Conservation (phyloP, 2,888 invertebrate species). For the Petrolisthes cinctipes region DNA sequence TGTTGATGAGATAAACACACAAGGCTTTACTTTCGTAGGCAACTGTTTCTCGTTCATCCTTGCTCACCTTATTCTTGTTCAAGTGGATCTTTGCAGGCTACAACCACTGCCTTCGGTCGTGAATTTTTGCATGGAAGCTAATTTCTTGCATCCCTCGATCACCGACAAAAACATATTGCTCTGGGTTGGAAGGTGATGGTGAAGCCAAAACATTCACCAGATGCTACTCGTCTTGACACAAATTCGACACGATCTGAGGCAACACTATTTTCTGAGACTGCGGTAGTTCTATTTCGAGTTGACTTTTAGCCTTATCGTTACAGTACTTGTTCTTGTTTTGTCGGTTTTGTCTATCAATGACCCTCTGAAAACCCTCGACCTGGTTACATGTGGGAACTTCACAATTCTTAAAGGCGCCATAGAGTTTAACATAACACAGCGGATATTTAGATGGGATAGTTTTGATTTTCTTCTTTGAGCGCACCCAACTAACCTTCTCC, state of each 20-base stretch:
- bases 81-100: too few species aligned
- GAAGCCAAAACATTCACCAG: neutral
- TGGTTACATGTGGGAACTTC: neutral
- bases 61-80: neutral
- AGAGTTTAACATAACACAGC: neutral
- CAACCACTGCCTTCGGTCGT: neutral
- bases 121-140: neutral
- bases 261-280: neutral
- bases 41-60: neutral
- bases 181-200: neutral
- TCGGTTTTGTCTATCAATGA: too few species aligned
- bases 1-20: slow-evolving; percentile 6
- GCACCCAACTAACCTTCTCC: neutral
- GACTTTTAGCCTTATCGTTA: neutral
- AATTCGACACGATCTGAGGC: neutral
- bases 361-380: neutral
- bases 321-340: neutral
- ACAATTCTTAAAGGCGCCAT: neutral
- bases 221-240: neutral
- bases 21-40: slow-evolving; percentile 1
- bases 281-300: neutral
- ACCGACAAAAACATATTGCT: neutral
- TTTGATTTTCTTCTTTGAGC: neutral
- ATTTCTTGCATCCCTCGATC: neutral
- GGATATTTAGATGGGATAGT: too few species aligned